Evolutionary conservation across 2,797 vertebrate genomes (phyloP).

Genomic region (Falco columbarius): DNA sequence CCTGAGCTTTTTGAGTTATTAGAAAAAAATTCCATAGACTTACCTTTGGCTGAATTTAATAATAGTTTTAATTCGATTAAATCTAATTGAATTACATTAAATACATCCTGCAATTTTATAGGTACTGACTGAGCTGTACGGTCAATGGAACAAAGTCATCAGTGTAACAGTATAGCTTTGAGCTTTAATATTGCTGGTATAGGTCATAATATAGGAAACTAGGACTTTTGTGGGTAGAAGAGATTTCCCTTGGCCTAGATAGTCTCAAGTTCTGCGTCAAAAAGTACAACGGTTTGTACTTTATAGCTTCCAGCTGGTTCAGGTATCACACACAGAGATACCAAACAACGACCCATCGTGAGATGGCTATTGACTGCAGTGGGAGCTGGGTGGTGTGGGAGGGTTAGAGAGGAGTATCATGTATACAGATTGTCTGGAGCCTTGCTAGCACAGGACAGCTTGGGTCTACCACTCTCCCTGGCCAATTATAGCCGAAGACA

Average conservation of each 20-base stretch:
- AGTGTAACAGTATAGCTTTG: conserved; percentile 1
- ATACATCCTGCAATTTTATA: conserved; percentile 67
- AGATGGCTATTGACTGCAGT: background rate
- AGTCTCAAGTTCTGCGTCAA: background rate
- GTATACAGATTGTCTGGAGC: background rate
- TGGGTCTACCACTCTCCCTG: background rate
- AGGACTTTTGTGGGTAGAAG: background rate
- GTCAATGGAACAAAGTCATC: conserved; percentile 24
- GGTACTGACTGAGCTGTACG: conserved; percentile 41
- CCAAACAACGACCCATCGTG: background rate
- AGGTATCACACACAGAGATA: background rate
- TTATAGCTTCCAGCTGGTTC: background rate
- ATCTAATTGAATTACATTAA: conserved; percentile 68
- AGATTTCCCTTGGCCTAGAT: conserved; percentile 15
- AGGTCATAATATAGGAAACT: conserved; percentile 25
- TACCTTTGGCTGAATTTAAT: conserved; percentile 71
- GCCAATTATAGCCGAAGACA: background rate
- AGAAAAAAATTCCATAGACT: conserved; percentile 54
- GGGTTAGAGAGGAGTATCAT: background rate
- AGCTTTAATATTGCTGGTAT: conserved; percentile 21
- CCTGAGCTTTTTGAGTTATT: conserved; percentile 76
- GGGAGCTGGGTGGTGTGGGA: background rate
- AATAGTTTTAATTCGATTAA: conserved; percentile 72
- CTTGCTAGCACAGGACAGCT: background rate
- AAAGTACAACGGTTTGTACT: background rate